A percentile compares a stretch with the other conserved stretches of the same genome.
Conservation (phyloP, 1,140 invertebrate species). For the Aphaenogaster rudis region DNA sequence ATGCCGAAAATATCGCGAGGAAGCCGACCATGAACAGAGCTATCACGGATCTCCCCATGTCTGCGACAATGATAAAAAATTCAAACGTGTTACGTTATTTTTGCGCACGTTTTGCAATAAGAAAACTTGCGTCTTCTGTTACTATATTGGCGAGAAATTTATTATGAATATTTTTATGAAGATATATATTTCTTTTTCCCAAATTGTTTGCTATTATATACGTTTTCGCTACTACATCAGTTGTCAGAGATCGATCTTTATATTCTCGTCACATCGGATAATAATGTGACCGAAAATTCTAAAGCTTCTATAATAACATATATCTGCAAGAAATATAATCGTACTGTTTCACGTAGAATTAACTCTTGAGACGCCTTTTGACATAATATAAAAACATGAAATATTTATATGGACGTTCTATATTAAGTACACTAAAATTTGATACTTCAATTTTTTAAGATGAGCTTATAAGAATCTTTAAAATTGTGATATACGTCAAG, state of each 20-base stretch:
- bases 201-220: not conserved
- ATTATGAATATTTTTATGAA: not conserved
- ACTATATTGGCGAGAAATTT: not conserved
- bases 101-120: not conserved
- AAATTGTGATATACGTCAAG: not conserved
- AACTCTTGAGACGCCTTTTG: not conserved
- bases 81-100: not conserved
- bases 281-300: constrained; percentile 25
- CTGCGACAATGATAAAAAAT: constrained; percentile 87
- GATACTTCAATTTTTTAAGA: not conserved
- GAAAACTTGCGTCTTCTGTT: not conserved
- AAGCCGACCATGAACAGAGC: constrained; percentile 96
- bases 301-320: constrained; percentile 11
- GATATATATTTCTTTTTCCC: not conserved
- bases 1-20: constrained; percentile 95
- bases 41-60: constrained; percentile 96
- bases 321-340: not conserved
- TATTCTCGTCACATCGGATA: constrained; percentile 3
- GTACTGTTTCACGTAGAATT: not conserved
- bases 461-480: not conserved
- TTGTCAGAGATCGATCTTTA: constrained; percentile 11
- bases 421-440: constrained; percentile 3
- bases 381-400: not conserved
- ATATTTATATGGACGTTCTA: not conserved
- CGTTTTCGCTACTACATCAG: not conserved